Evolutionary conservation across 1,140 invertebrate genomes (phyloP).

Genomic region (Bacillus rossius): DNA sequence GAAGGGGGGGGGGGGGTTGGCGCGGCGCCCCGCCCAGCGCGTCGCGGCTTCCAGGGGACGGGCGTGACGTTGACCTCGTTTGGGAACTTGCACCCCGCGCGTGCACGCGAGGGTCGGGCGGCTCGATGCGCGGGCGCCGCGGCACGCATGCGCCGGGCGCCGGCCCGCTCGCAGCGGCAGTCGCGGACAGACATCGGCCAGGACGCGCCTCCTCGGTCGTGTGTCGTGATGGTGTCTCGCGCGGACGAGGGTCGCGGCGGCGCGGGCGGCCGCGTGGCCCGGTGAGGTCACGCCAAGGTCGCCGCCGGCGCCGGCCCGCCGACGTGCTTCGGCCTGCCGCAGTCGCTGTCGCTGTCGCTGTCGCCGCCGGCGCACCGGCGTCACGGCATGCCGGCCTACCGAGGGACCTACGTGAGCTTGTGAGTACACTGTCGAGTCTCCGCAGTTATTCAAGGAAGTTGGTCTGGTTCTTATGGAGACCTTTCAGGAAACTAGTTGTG

Average conservation of each 20-base stretch:
- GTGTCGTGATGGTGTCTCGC: not conserved
- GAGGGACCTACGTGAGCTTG: conserved; percentile 17
- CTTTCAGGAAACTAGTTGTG: no score
- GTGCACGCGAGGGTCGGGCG: no score
- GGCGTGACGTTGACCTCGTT: no score
- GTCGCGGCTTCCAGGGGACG: no score
- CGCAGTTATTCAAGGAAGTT: no score
- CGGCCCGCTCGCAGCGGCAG: conserved; percentile 26
- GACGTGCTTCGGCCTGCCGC: conserved; percentile 6
- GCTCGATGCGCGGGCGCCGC: no score
- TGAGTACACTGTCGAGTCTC: conserved; percentile 9
- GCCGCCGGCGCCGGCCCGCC: not conserved
- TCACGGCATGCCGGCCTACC: conserved; percentile 16
- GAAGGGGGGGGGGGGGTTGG: no score
- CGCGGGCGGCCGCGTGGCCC: conserved; percentile 38
- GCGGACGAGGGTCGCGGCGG: conserved; percentile 9
- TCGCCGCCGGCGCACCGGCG: conserved; percentile 13
- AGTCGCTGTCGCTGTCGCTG: conserved; percentile 11
- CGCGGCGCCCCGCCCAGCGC: no score
- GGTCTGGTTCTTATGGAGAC: no score
- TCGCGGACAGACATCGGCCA: conserved; percentile 29
- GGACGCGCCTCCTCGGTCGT: conserved; percentile 7
- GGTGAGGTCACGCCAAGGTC: conserved; percentile 33
- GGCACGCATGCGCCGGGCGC: not conserved
- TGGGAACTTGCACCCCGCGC: no score